Percentiles rank a stretch among this genome's conserved stretches.
Conservation (phyloP, 2,113 vertebrate genomes). For the Taxidea taxus region DNA sequence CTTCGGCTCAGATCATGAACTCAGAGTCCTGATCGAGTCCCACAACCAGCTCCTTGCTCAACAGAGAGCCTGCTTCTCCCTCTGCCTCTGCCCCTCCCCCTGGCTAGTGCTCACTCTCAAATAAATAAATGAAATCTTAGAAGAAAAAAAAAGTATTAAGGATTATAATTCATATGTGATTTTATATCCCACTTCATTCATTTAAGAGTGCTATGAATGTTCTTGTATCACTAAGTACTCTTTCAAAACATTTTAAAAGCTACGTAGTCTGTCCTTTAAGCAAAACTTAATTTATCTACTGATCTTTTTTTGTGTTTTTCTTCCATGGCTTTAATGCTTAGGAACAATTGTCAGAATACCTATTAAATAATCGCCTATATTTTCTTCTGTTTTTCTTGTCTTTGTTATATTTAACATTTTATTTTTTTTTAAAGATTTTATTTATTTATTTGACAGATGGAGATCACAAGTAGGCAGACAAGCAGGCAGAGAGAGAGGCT, state of each 20-base stretch:
- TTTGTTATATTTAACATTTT: conserved; percentile 5
- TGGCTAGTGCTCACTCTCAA: background rate
- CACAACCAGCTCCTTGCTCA: background rate
- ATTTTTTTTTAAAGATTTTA: too few species aligned
- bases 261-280: background rate
- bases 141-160: background rate
- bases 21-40: background rate
- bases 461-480: too few species aligned
- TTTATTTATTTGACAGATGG: too few species aligned
- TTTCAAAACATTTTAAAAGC: background rate
- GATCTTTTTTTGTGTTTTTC: background rate
- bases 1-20: background rate
- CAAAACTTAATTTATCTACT: background rate
- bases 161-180: background rate
- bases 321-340: background rate
- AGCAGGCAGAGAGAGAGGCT: too few species aligned
- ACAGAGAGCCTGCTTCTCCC: background rate
- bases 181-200: background rate
- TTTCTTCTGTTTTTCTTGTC: background rate
- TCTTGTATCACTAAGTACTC: background rate
- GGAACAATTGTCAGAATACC: background rate
- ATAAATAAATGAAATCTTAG: background rate
- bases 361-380: background rate
- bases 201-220: background rate
- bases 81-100: background rate